phyloP scores from a whole-genome alignment of 2,888 invertebrate species.

The Limulus polyphemus region DNA sequence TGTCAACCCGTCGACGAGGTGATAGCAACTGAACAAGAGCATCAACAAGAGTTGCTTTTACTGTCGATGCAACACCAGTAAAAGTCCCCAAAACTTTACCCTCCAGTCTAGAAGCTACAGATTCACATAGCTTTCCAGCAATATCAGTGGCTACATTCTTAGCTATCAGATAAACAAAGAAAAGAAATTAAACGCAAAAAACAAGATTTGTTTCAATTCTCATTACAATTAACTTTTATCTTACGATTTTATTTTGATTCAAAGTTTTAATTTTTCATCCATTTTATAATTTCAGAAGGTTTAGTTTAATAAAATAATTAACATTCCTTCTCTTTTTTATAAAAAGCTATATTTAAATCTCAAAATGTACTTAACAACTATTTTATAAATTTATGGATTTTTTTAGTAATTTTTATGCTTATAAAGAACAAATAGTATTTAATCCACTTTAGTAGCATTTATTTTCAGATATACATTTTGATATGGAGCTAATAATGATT shows the following conservation, averaged over 20 bases:
- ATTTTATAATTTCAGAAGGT: background rate
- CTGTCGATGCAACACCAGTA: slow-evolving; percentile 74
- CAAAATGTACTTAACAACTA: too few species aligned
- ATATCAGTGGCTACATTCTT: slow-evolving; percentile 98
- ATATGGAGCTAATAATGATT: too few species aligned
- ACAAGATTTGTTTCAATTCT: background rate
- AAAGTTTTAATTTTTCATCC: background rate
- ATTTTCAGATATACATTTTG: too few species aligned
- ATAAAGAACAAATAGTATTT: too few species aligned
- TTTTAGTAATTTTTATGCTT: too few species aligned
- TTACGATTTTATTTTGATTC: too few species aligned
- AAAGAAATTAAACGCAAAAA: background rate
- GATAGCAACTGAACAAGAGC: slow-evolving; percentile 77
- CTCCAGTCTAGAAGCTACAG: slow-evolving; percentile 74
- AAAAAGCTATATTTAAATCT: too few species aligned
- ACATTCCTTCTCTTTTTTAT: too few species aligned
- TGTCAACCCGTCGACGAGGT: slow-evolving; percentile 87
- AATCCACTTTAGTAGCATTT: too few species aligned
- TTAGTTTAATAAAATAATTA: too few species aligned
- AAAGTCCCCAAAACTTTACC: slow-evolving; percentile 91
- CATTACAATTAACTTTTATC: too few species aligned
- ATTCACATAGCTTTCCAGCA: slow-evolving; percentile 81
- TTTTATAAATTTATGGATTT: too few species aligned
- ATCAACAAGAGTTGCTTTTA: slow-evolving; percentile 75
- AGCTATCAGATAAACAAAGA: slow-evolving; percentile 34